These are phyloP conservation scores for Leptopilina myrica DNA, from an alignment of 2,888 invertebrate genomes.

Conservation along the genomic window DNA sequence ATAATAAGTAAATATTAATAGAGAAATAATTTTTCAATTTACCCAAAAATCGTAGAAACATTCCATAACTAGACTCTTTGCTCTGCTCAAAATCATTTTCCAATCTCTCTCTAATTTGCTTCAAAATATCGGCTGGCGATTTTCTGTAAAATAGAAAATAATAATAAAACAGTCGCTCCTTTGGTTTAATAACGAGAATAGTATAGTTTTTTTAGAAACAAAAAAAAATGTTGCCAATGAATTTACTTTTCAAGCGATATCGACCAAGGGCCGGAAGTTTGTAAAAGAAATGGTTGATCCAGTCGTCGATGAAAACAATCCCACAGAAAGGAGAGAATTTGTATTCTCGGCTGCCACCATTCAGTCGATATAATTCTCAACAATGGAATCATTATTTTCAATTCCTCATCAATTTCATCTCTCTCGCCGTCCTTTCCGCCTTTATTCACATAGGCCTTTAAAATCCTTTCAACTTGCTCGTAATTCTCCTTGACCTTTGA, in stretches of 20 bases:
- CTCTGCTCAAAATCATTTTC: slow-evolving; percentile 59
- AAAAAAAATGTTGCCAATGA: slow-evolving; percentile 42
- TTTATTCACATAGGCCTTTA: slow-evolving; percentile 76
- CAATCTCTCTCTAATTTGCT: slow-evolving; percentile 75
- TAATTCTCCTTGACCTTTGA: slow-evolving; percentile 73
- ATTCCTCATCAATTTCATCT: slow-evolving; percentile 77
- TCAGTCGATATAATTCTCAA: slow-evolving; percentile 75
- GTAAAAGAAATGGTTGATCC: slow-evolving; percentile 78
- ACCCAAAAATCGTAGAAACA: slow-evolving; percentile 77
- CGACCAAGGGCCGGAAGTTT: slow-evolving; percentile 75
- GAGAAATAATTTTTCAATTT: slow-evolving; percentile 52
- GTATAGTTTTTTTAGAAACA: neutral
- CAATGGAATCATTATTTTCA: slow-evolving; percentile 76
- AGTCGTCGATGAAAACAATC: slow-evolving; percentile 80
- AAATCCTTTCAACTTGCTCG: slow-evolving; percentile 75
- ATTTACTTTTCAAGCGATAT: slow-evolving; percentile 74
- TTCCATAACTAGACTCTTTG: slow-evolving; percentile 77
- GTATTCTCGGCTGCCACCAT: slow-evolving; percentile 78
- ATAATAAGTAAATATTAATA: no score
- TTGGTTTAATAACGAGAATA: no score
- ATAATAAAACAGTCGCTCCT: neutral
- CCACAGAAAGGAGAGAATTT: slow-evolving; percentile 79
- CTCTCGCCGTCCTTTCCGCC: slow-evolving; percentile 71
- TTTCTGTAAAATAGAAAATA: slow-evolving; percentile 61
- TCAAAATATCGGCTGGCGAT: slow-evolving; percentile 66